Base-by-base conservation (phyloP, 2,797 vertebrate species). In the Pitangus sulphuratus region DNA sequence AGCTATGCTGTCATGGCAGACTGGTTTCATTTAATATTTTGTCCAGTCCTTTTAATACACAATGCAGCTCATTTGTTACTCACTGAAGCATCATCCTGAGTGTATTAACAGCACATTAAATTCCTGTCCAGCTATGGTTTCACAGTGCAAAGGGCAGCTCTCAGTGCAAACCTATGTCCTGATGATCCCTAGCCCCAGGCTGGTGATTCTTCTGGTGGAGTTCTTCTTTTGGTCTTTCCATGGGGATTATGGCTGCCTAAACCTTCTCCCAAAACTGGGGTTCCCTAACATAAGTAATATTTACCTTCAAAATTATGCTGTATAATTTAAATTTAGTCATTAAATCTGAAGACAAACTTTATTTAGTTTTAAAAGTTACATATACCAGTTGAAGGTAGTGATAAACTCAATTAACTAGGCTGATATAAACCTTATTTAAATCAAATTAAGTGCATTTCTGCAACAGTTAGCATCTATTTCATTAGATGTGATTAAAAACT, bases 401-500 rank as follows among this genome's bases (percentile, higher is more conserved):
- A 86, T 71, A 86, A 90, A 90, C 53, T 93, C 89, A 96, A 97
- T 97, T 96, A 97, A 96, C 90, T 69, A 86, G 96, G 69, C 83
- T 91, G 50, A 76, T 94, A 84, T 78, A 95, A 95, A 95, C 39
- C 80, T 93, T 95, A 75, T 90, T 91, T 95, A 93, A 95, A 95
- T 95, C 85, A 93, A 96, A 96, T 96, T 92, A 95, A 93, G 50
- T 83, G 89, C 79, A 95, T 89, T 94, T 94, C 92, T 95, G 61
- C 84, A 89, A 78, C 5, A 61, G 89, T 95, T 95, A 71, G 92
- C 93, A 96, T 96, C 95, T 95, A 94, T 96, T 96, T 96, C 95
- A 97, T 95, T 89, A 85, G 88, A 64, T 57, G 86, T 94, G 90
- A 93, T 89, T 95, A 95, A 92, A 93, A 95, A 76, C 74, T 82